These are phyloP conservation scores for Pherbina coryleti DNA, from an alignment of 2,888 invertebrate genomes.

Conservation along the genomic window DNA sequence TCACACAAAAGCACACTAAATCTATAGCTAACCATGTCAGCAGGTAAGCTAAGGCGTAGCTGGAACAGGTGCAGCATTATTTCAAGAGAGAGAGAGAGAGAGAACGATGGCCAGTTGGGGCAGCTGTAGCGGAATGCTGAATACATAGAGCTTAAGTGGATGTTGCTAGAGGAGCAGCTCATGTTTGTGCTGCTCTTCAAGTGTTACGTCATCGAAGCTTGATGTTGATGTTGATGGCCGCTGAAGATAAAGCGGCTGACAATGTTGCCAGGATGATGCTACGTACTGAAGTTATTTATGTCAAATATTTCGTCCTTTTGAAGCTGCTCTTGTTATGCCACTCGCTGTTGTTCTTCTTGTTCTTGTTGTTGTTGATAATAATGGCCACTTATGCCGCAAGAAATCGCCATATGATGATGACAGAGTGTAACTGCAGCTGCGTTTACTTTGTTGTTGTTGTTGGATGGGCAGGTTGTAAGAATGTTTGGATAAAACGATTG, in stretches of 20 bases:
- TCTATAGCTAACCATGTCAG: constrained; percentile 3
- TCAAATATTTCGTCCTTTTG: background rate
- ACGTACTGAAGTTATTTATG: background rate
- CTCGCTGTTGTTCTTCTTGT: background rate
- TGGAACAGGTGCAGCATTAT: background rate
- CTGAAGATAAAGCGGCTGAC: constrained; percentile 39
- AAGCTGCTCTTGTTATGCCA: background rate
- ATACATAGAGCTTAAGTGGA: background rate
- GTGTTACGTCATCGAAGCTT: background rate
- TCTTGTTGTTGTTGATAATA: constrained; percentile 22
- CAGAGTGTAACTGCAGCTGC: constrained; percentile 25
- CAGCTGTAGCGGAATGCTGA: background rate
- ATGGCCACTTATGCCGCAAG: constrained; percentile 36
- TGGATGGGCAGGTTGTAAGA: no score
- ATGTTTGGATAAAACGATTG: no score
- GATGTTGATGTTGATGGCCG: constrained; percentile 25
- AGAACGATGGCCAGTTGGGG: no score
- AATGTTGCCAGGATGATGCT: constrained; percentile 26
- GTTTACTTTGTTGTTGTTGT: background rate
- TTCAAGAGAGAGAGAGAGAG: background rate
- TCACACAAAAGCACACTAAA: background rate
- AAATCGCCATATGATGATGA: constrained; percentile 39
- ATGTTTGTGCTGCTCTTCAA: constrained; percentile 31
- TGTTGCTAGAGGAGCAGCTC: background rate
- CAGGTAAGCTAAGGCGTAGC: background rate